Base-by-base conservation (phyloP, 2,888 invertebrate species). In the Sphinx pinastri region DNA sequence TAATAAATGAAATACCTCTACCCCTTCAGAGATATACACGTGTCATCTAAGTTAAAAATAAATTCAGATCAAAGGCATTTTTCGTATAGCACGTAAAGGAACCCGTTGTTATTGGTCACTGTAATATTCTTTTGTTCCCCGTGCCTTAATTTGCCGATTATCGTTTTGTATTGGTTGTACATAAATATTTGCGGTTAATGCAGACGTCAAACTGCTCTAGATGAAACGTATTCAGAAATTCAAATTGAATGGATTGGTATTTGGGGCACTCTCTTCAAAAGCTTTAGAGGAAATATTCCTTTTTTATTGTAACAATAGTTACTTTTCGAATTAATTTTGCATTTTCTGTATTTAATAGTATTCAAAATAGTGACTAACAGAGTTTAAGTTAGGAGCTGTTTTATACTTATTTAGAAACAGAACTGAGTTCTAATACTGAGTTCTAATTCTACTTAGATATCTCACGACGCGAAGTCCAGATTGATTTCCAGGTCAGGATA, bases 231-330 rank as follows among this genome's bases (percentile, higher is more conserved):
- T 57, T 68, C 68, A 57, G 55, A 47, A 55, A 31, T 4, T 10
- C 13, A 63, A 68, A 63, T 63, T 49, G 47, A 68, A 68, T 68
- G 57, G 47, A 54, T 55, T 19, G 55, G 68, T 68, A 68, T 68
- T 68, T 19, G 45, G 68, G 57, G 13, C 68, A 68, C 16, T 60
- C 38, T 54, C 59, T 16, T 55, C 54, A 45, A 49, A 57, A 57
- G 55, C 38, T 63, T 60, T 45, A 16, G 47, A 63, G 16, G 47
- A 63, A 63, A 19, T 19, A n/a, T 47, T 66, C 19, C 49, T 16
- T 16, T 55, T 55, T 55, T 47, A 63, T 16, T 14, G n/a, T 55
- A 45, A 38, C 45, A 55, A 55, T 25, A 45, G 55, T 55, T 38
- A 68, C 47, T 68, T 57, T 57, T 6, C 6, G 45, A 19, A 11